phyloP scores from a whole-genome alignment of 2,113 vertebrate species.

The Gambusia affinis region DNA sequence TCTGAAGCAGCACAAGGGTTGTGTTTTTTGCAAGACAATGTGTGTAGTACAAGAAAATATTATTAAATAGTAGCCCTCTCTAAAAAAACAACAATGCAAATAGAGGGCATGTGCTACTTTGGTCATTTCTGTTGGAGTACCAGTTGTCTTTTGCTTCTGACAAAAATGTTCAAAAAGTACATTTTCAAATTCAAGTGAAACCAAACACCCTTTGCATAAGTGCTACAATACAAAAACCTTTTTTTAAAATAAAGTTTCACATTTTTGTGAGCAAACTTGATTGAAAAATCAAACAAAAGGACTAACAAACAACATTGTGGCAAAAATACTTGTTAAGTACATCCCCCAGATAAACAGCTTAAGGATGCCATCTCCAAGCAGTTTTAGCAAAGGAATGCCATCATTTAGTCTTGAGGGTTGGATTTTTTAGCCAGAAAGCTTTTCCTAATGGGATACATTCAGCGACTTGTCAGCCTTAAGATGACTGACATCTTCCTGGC shows the following conservation, averaged over 20 bases:
- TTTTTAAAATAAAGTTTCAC: no score
- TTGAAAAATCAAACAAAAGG: slow-evolving; percentile 6
- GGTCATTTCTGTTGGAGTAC: not conserved
- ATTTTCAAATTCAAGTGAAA: no score
- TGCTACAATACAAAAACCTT: no score
- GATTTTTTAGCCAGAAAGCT: slow-evolving; percentile 66
- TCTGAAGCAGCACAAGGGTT: no score
- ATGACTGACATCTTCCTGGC: slow-evolving; percentile 78
- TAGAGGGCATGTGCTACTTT: not conserved
- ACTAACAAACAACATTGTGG: slow-evolving; percentile 18
- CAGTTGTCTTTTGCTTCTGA: not conserved
- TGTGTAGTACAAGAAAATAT: not conserved
- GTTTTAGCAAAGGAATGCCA: slow-evolving; percentile 69
- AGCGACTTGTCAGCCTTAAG: slow-evolving; percentile 78
- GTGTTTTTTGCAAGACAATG: no score
- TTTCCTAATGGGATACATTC: slow-evolving; percentile 79
- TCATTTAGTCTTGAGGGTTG: slow-evolving; percentile 56
- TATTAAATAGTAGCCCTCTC: not conserved
- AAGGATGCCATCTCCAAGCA: slow-evolving; percentile 67
- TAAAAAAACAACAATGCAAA: not conserved
- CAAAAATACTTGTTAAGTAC: slow-evolving; percentile 52
- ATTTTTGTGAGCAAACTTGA: not conserved
- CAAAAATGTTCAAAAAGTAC: not conserved
- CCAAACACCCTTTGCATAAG: no score
- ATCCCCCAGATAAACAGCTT: slow-evolving; percentile 75